phyloP scores from a whole-genome alignment of 2,113 vertebrate species.

The Nannobrachium achirus region DNA sequence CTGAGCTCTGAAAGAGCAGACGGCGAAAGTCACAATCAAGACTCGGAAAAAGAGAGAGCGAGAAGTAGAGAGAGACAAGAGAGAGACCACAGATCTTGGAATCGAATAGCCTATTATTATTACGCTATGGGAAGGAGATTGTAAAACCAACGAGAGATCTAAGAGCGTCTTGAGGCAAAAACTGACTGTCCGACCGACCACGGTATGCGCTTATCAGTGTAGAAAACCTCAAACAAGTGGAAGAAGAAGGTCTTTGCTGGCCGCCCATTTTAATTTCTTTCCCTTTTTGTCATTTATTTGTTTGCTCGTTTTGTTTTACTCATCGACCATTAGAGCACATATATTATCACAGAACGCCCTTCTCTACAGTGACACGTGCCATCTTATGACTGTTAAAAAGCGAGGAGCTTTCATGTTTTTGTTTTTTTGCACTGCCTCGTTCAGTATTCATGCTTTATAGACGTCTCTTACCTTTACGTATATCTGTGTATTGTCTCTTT shows the following conservation, averaged over 20 bases:
- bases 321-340: slow-evolving; percentile 72
- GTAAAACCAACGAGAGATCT: slow-evolving; percentile 50
- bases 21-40: slow-evolving; percentile 82
- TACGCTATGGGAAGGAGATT: slow-evolving; percentile 53
- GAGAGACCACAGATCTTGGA: slow-evolving; percentile 58
- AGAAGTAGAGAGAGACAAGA: slow-evolving; percentile 34
- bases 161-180: slow-evolving; percentile 47
- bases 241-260: slow-evolving; percentile 63
- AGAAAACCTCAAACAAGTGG: slow-evolving; percentile 71
- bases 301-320: slow-evolving; percentile 64
- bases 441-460: slow-evolving; percentile 79
- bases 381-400: slow-evolving; percentile 52
- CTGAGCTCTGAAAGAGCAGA: slow-evolving; percentile 74
- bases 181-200: slow-evolving; percentile 47
- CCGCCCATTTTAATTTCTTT: slow-evolving; percentile 56
- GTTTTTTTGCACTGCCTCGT: slow-evolving; percentile 78
- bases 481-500: slow-evolving; percentile 80
- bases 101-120: slow-evolving; percentile 42
- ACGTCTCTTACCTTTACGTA: slow-evolving; percentile 76
- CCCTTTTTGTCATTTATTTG: slow-evolving; percentile 7
- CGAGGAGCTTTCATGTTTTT: too few species aligned
- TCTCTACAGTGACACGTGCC: slow-evolving; percentile 58
- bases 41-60: slow-evolving; percentile 46
- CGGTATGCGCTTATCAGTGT: slow-evolving; percentile 49
- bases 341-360: slow-evolving; percentile 66